These are phyloP conservation scores for Petrosia ficiformis DNA, from an alignment of 37 sponge, comb jelly and placozoan species.

Conservation along the genomic window DNA sequence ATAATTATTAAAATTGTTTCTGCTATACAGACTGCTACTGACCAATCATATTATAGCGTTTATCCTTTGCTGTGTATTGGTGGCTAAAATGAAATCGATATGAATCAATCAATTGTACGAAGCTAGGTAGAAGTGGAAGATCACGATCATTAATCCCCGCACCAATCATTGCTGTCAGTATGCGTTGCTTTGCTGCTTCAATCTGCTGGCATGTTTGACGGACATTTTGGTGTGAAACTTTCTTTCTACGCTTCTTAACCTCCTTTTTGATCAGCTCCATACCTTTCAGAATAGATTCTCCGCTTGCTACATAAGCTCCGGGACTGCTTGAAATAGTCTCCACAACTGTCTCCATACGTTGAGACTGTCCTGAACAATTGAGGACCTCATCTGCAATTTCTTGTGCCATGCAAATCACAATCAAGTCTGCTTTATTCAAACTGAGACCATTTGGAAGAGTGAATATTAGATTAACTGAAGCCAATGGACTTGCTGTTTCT, in stretches of 20 bases:
- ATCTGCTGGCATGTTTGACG: conserved; percentile 8
- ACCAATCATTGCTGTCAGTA: not conserved
- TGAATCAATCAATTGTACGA: conserved; percentile 27
- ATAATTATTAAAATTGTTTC: no score
- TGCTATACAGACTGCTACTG: no score
- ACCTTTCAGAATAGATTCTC: conserved; percentile 5
- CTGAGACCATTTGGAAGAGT: conserved; percentile 56
- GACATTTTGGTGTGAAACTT: not conserved
- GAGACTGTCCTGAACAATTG: conserved; percentile 29
- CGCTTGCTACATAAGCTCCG: not conserved
- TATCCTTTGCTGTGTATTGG: conserved; percentile 40
- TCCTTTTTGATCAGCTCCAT: conserved; percentile 41
- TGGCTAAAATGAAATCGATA: conserved; percentile 25
- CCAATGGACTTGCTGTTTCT: not conserved
- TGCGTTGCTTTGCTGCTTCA: not conserved
- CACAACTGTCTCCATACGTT: conserved; percentile 24
- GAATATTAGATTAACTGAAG: conserved; percentile 16
- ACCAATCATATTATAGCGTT: conserved; percentile 13
- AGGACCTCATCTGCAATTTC: conserved; percentile 64
- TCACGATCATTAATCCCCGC: not conserved
- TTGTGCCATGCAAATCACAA: conserved; percentile 43
- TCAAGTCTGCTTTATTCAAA: conserved; percentile 47
- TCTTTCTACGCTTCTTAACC: conserved; percentile 9
- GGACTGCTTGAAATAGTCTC: conserved; percentile 5
- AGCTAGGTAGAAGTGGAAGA: conserved; percentile 13